phyloP scores from a whole-genome alignment of 2,888 invertebrate species.

The Gryllus longicercus region DNA sequence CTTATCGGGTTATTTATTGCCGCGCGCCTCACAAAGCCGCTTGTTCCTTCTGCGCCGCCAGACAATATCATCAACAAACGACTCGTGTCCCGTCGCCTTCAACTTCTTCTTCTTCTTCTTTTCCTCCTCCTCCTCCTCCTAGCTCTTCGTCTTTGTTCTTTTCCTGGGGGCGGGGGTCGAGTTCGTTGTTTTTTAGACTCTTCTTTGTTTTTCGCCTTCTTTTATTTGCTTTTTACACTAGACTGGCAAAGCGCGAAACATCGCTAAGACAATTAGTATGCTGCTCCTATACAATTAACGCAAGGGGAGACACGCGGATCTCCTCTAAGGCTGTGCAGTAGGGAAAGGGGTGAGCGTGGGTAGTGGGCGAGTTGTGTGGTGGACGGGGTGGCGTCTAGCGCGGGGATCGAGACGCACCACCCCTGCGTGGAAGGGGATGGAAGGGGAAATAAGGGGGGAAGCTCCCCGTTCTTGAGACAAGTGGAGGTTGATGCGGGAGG shows the following conservation, averaged over 20 bases:
- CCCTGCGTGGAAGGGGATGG: no score
- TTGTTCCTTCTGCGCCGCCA: neutral
- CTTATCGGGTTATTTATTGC: constrained; percentile 17
- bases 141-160: neutral
- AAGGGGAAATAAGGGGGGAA: no score
- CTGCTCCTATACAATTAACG: constrained; percentile 9
- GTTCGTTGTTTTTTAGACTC: no score
- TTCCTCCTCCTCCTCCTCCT: no score
- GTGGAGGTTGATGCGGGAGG: no score
- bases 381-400: no score
- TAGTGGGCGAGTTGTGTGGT: no score
- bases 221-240: neutral
- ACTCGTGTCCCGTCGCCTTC: neutral
- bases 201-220: neutral
- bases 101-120: no score
- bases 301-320: neutral
- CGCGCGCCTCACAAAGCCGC: neutral
- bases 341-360: no score
- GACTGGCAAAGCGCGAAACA: neutral
- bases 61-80: constrained; percentile 1
- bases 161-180: neutral
- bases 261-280: constrained; percentile 7
- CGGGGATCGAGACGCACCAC: no score
- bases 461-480: no score
- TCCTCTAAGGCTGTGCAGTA: neutral